Evolutionary conservation across 2,113 vertebrate species (phyloP), one percentile per base, ranked within the genome.

Genomic region (Clarias batrachus): DNA sequence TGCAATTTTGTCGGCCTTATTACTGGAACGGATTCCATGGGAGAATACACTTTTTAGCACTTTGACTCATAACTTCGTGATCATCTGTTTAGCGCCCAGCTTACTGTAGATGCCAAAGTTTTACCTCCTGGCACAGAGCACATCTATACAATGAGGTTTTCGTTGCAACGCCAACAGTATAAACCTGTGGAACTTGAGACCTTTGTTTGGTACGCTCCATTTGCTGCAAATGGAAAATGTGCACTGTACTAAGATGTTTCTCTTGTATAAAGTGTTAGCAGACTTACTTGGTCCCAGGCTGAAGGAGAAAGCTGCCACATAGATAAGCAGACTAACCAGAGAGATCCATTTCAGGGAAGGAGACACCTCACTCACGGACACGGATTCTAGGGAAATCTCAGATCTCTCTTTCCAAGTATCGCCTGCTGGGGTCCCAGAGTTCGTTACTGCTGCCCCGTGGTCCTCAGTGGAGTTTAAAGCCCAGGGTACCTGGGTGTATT

Each of bases 241-340:
- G 11, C 6, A 37, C 4, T 25, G 27, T 60, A n/a, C 7, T 23
- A 57, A 37, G 30, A 27, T 21, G 19, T 59, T 63, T 16, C 13
- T 21, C 19, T 59, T 48, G n/a, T 74, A 70, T 74, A 56, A 60
- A 57, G 54, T 77, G 33, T 78, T 54, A 68, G 27, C 65, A 5
- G 5, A 76, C 97, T 97, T 96, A 99, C 98, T 99, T 94, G 97
- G 97, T 91, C 98, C 98, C 68, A 99, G 95, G 92, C 98, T 96
- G 91, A 98, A 93, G 85, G 98, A 99, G 94, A 98, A 99, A 68
- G 96, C 97, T 85, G 97, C 97, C 82, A 98, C 95, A 74, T 96
- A 99, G 82, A 96, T 91, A 90, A 99, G 96, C 85, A 99, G 92
- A 88, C 96, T 97, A 92, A 95, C 94, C 88, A 99, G 90, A 0